These are phyloP conservation scores for Pseudococcus longispinus DNA, from an alignment of 2,888 invertebrate genomes.

Conservation along the genomic window DNA sequence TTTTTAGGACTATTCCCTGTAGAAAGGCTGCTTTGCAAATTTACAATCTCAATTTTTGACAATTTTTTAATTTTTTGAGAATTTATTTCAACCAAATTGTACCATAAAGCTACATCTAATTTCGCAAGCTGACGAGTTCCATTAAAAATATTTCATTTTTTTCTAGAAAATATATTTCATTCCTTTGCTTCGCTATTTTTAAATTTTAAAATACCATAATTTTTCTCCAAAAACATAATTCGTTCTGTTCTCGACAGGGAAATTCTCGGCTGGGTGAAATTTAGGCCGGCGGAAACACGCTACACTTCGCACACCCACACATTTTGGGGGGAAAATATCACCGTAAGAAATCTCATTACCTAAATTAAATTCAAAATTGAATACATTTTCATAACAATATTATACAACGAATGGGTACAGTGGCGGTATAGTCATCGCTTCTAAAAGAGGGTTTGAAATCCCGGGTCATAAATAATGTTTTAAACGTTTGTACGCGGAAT, in stretches of 20 bases:
- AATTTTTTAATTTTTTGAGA: too few species aligned
- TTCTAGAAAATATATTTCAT: neutral
- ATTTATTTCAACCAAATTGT: too few species aligned
- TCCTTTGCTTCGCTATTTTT: neutral
- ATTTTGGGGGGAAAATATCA: neutral
- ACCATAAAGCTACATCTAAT: too few species aligned
- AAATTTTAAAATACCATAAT: neutral
- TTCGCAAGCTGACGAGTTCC: too few species aligned
- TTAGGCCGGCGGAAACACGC: neutral
- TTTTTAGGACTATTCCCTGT: too few species aligned
- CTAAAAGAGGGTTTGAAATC: neutral
- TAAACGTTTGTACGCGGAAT: slow-evolving; percentile 8
- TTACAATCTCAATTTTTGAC: too few species aligned
- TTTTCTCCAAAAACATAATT: neutral
- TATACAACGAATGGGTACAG: neutral
- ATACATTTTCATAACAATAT: slow-evolving; percentile 11
- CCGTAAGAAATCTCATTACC: neutral
- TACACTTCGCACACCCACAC: neutral
- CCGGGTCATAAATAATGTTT: neutral
- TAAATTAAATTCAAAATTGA: slow-evolving; percentile 20
- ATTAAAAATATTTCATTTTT: too few species aligned
- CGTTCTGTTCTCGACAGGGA: neutral
- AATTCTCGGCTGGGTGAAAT: neutral
- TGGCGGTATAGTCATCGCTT: neutral
- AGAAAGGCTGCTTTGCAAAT: too few species aligned